Percentiles rank a stretch among this genome's conserved stretches.
phyloP scores from a whole-genome alignment of 1,140 invertebrate genomes.

The Coptotermes formosanus region DNA sequence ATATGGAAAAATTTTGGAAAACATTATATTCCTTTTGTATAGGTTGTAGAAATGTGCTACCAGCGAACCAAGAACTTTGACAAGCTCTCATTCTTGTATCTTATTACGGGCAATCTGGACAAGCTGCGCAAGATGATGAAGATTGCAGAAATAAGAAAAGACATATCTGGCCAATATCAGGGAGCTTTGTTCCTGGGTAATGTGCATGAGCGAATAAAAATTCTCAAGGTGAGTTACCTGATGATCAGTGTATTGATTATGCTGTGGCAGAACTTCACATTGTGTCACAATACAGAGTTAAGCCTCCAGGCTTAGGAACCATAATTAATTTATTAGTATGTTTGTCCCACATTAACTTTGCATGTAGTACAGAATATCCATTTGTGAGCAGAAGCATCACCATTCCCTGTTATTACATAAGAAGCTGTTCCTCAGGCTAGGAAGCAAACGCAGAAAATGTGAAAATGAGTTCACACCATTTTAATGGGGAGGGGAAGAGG shows the following conservation, averaged over 20 bases:
- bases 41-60: conserved; percentile 96
- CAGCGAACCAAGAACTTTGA: conserved; percentile 99
- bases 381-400: too few species aligned
- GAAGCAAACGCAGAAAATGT: too few species aligned
- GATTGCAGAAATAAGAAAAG: conserved; percentile 95
- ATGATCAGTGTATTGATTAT: not conserved
- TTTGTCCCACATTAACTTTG: too few species aligned
- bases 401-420: too few species aligned
- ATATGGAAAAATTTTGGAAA: not conserved
- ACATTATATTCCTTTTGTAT: conserved; percentile 20
- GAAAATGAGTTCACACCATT: too few species aligned
- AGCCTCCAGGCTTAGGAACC: not conserved
- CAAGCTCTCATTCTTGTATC: conserved; percentile 95
- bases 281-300: too few species aligned
- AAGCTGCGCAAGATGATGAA: conserved; percentile 99
- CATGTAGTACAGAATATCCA: too few species aligned
- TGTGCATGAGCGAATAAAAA: conserved; percentile 83
- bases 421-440: too few species aligned
- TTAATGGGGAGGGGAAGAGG: too few species aligned
- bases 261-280: not conserved
- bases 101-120: conserved; percentile 98
- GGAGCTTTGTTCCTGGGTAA: conserved; percentile 91
- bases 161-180: conserved; percentile 95
- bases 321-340: not conserved
- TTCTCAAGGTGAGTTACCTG: conserved; percentile 67